Evolutionary conservation across 37 sponge, comb jelly and placozoan species (phyloP).

Genomic region (Cladorhizidae sp.): DNA sequence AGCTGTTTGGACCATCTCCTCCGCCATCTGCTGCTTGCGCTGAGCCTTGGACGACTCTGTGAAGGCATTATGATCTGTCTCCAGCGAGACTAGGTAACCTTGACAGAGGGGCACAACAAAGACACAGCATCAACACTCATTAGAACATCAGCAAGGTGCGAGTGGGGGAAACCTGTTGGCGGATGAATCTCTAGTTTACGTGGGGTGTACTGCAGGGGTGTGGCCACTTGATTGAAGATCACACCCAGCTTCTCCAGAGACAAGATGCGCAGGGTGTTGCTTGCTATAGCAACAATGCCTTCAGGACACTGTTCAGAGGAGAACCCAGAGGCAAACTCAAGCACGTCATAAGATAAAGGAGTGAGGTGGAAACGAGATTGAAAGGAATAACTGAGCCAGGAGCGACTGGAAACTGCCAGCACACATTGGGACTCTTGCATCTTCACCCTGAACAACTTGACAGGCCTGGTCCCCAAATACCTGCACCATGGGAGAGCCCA

Average conservation of each 20-base stretch:
- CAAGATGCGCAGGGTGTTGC: constrained; percentile 95
- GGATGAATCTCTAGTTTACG: constrained; percentile 89
- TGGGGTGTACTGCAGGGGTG: constrained; percentile 94
- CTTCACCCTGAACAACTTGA: constrained; percentile 90
- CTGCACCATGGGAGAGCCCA: constrained; percentile 41
- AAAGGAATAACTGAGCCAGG: constrained; percentile 94
- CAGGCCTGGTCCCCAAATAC: constrained; percentile 94
- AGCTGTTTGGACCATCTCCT: constrained; percentile 94
- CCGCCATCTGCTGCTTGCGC: constrained; percentile 93
- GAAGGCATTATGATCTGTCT: constrained; percentile 96
- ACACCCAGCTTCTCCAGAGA: constrained; percentile 98
- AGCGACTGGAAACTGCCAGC: constrained; percentile 93
- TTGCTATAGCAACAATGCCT: constrained; percentile 95
- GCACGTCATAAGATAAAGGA: constrained; percentile 92
- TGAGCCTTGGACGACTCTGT: constrained; percentile 92
- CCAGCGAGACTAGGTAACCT: constrained; percentile 75
- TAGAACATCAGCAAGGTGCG: background rate
- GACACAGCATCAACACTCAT: background rate
- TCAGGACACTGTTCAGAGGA: constrained; percentile 98
- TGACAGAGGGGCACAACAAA: background rate
- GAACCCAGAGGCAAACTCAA: constrained; percentile 97
- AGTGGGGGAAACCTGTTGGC: constrained; percentile 41
- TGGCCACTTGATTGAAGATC: constrained; percentile 96
- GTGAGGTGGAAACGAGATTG: constrained; percentile 96
- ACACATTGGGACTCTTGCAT: constrained; percentile 90